phyloP scores from a whole-genome alignment of 2,113 vertebrate genomes.

The Vidua chalybeata region DNA sequence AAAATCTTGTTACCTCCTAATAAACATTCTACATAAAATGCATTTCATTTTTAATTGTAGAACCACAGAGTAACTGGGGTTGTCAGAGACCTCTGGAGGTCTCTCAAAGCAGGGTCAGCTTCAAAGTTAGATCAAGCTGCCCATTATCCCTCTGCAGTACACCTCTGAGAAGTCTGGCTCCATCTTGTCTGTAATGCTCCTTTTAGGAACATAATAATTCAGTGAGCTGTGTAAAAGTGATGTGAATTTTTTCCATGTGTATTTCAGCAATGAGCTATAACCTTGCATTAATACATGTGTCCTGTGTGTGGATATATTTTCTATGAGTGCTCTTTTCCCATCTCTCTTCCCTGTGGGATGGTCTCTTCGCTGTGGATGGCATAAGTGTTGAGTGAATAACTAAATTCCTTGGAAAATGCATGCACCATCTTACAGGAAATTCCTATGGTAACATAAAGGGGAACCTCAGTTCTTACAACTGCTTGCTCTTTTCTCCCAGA shows the following conservation, averaged over 20 bases:
- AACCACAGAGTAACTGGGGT: not conserved
- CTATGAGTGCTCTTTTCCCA: not conserved
- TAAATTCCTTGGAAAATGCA: constrained; percentile 47
- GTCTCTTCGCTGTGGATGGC: not conserved
- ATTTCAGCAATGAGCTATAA: not conserved
- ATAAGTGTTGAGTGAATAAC: not conserved
- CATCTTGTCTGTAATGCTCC: not conserved
- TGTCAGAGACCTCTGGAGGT: not conserved
- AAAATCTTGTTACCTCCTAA: not conserved
- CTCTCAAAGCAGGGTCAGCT: not conserved
- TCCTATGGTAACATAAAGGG: not conserved
- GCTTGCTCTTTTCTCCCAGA: constrained; percentile 20
- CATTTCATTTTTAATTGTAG: not conserved
- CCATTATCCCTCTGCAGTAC: not conserved
- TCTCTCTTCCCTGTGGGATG: not conserved
- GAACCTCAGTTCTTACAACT: not conserved
- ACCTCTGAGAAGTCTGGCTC: not conserved
- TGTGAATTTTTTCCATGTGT: not conserved
- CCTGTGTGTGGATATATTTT: not conserved
- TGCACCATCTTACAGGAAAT: not conserved
- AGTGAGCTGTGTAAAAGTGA: not conserved
- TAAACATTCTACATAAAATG: not conserved
- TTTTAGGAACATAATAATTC: not conserved
- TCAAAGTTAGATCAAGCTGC: not conserved
- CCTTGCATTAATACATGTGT: not conserved